phyloP scores from a whole-genome alignment of 2,113 vertebrate genomes.

The Gavialis gangeticus region DNA sequence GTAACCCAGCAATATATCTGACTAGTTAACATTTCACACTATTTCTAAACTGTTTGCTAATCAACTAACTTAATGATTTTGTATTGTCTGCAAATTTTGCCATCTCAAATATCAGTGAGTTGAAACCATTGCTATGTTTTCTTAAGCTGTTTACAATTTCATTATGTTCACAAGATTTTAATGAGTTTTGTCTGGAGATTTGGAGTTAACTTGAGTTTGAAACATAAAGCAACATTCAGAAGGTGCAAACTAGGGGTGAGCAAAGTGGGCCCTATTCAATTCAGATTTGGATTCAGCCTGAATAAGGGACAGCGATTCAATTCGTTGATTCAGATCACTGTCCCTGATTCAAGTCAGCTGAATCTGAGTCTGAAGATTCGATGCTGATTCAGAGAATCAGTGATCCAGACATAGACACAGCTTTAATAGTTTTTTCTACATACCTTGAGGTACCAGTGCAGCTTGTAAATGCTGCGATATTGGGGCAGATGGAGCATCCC shows the following conservation, averaged over 20 bases:
- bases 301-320: too few relatives aligned
- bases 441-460: too few relatives aligned
- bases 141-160: not conserved
- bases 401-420: too few relatives aligned
- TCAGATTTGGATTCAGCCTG: too few relatives aligned
- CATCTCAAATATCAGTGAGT: not conserved
- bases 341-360: too few relatives aligned
- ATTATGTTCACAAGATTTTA: not conserved
- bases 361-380: too few relatives aligned
- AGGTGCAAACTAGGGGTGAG: not conserved
- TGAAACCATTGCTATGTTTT: fast-evolving
- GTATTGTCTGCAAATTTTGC: not conserved
- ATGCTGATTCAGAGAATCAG: too few relatives aligned
- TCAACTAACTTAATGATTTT: not conserved
- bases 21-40: not conserved
- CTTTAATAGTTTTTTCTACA: too few relatives aligned
- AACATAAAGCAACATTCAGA: not conserved
- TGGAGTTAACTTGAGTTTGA: not conserved
- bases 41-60: not conserved
- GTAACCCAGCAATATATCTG: not conserved
- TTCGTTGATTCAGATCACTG: too few relatives aligned
- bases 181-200: not conserved
- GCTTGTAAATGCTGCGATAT: too few relatives aligned
- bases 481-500: too few relatives aligned
- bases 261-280: too few relatives aligned